Percentiles rank a stretch among this genome's conserved stretches.
Conservation (phyloP, 2,797 vertebrate genomes). For the Girardinus metallicus region DNA sequence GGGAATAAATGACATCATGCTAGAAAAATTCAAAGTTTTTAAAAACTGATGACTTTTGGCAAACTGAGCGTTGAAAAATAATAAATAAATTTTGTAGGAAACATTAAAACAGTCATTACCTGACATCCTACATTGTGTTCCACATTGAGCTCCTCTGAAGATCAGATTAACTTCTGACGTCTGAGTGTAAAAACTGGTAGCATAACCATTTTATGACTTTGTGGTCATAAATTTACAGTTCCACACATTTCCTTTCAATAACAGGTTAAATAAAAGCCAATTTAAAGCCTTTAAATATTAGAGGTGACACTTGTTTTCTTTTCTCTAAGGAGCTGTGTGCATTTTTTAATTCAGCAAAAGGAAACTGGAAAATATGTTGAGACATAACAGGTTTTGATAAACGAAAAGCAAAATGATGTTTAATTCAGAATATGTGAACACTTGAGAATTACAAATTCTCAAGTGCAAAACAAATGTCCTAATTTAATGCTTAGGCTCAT, state of each 20-base stretch:
- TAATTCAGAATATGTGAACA: neutral
- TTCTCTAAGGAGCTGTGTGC: neutral
- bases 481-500: neutral
- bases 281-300: neutral
- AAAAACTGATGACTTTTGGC: neutral
- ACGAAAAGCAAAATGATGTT: neutral
- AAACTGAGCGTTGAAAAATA: neutral
- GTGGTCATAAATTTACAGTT: neutral
- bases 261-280: neutral
- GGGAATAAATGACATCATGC: neutral
- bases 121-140: neutral
- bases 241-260: neutral
- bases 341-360: neutral
- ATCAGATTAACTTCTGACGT: neutral
- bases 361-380: neutral
- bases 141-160: neutral
- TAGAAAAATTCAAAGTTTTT: constrained; percentile 11
- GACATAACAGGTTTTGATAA: neutral
- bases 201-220: neutral
- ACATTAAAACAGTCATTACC: neutral
- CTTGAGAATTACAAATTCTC: neutral
- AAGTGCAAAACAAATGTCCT: neutral
- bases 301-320: neutral
- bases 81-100: neutral
- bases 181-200: neutral